Conservation (phyloP, 2,888 invertebrate genomes). For the Dolichopus griseipennis region DNA sequence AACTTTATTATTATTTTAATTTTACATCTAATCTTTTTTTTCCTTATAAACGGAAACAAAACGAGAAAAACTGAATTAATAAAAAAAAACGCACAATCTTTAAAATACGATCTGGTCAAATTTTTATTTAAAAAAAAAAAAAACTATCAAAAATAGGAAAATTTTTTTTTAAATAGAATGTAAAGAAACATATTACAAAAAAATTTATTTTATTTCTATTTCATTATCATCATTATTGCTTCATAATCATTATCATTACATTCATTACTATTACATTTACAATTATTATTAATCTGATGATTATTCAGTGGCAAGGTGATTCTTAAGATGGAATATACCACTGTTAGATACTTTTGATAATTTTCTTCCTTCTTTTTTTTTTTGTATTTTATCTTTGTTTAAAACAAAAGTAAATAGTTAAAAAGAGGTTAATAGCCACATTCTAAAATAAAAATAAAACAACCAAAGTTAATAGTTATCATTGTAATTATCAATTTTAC, state of each 20-base stretch:
- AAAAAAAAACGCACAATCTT: not conserved
- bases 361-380: not conserved
- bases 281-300: conserved; percentile 9
- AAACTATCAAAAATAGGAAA: conserved; percentile 15
- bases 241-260: not conserved
- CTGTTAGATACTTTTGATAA: conserved; percentile 14
- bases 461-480: conserved; percentile 2
- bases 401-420: not conserved
- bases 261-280: conserved; percentile 10
- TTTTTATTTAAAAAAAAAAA: conserved; percentile 14
- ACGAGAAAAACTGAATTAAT: no score
- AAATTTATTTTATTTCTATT: not conserved
- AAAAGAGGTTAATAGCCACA: conserved; percentile 3
- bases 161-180: no score
- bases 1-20: no score
- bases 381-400: not conserved
- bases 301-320: conserved; percentile 2
- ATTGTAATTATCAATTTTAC: conserved; percentile 12
- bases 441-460: not conserved
- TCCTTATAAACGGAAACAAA: no score
- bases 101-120: not conserved
- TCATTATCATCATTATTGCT: conserved; percentile 14
- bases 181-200: no score
- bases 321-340: conserved; percentile 13
- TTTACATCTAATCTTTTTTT: no score